Conservation (phyloP, 2,797 vertebrate species). For the Chelidonichthys spinosus region DNA sequence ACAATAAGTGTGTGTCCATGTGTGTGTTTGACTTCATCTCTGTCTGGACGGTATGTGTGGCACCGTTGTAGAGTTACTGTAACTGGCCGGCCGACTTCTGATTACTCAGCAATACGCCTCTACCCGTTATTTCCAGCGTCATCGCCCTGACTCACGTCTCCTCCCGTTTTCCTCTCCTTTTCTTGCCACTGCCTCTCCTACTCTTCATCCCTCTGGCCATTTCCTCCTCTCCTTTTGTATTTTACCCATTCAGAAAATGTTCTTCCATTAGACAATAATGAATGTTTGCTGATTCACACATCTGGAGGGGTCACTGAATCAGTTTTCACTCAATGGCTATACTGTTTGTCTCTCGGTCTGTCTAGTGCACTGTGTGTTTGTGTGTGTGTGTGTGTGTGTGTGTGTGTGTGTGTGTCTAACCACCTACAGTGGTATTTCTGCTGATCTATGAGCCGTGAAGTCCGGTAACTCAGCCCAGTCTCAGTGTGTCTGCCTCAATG, state of each 20-base stretch:
- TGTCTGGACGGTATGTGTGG: conserved; percentile 56
- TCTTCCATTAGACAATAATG: conserved; percentile 65
- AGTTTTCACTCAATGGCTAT: conserved; percentile 69
- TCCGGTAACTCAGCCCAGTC: conserved; percentile 71
- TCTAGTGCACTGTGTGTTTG: conserved; percentile 20
- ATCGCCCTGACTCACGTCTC: conserved; percentile 68
- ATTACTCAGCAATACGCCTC: conserved; percentile 76
- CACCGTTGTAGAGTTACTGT: conserved; percentile 77
- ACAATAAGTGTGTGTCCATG: conserved; percentile 37
- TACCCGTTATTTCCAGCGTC: conserved; percentile 61
- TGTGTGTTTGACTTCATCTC: conserved; percentile 24
- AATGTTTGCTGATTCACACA: conserved; percentile 83
- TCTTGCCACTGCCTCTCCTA: conserved; percentile 46
- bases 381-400: not conserved
- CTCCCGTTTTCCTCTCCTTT: conserved; percentile 47
- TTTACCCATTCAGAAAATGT: conserved; percentile 64
- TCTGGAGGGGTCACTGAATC: conserved; percentile 67
- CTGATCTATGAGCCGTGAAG: conserved; percentile 75
- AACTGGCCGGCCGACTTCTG: conserved; percentile 61
- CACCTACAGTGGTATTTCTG: conserved; percentile 78
- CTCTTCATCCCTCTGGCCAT: conserved; percentile 60
- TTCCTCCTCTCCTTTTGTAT: conserved; percentile 72
- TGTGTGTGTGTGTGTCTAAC: conserved; percentile 48
- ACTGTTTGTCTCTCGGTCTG: conserved; percentile 66
- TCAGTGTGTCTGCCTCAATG: conserved; percentile 66